Evolutionary conservation across 2,888 invertebrate genomes (phyloP).

Genomic region (Monochamus alternatus): DNA sequence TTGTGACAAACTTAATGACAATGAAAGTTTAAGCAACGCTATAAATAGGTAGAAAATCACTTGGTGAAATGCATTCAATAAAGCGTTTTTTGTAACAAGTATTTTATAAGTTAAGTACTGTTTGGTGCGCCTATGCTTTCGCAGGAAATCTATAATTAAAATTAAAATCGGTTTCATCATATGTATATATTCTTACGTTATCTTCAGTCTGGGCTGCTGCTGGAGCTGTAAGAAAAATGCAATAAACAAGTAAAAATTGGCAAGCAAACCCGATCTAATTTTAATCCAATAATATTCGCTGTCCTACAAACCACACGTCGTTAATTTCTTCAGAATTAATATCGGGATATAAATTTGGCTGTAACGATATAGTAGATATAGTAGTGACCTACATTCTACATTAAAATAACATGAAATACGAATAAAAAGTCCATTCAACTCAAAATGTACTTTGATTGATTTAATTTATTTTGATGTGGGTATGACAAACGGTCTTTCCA

Average conservation of each 20-base stretch:
- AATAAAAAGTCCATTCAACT: too few species aligned
- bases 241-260: constrained; percentile 32
- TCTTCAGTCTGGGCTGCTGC: not conserved
- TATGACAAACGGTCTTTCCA: too few species aligned
- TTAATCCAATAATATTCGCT: constrained; percentile 28
- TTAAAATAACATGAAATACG: constrained; percentile 1
- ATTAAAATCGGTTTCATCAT: not conserved
- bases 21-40: too few species aligned
- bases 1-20: too few species aligned
- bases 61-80: too few species aligned
- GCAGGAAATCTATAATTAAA: not conserved
- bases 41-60: too few species aligned
- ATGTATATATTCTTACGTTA: not conserved
- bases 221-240: constrained; percentile 13
- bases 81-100: too few species aligned
- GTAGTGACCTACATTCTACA: constrained; percentile 5
- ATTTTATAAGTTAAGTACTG: not conserved
- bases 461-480: too few species aligned
- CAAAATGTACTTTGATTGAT: too few species aligned
- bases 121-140: not conserved
- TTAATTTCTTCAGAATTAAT: constrained; percentile 14
- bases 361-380: constrained; percentile 6
- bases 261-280: constrained; percentile 26
- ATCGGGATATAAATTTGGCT: constrained; percentile 6
- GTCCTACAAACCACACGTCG: constrained; percentile 29